Evolutionary conservation across 2,888 invertebrate species (phyloP).

Genomic region (Lasioglossum lativentre): DNA sequence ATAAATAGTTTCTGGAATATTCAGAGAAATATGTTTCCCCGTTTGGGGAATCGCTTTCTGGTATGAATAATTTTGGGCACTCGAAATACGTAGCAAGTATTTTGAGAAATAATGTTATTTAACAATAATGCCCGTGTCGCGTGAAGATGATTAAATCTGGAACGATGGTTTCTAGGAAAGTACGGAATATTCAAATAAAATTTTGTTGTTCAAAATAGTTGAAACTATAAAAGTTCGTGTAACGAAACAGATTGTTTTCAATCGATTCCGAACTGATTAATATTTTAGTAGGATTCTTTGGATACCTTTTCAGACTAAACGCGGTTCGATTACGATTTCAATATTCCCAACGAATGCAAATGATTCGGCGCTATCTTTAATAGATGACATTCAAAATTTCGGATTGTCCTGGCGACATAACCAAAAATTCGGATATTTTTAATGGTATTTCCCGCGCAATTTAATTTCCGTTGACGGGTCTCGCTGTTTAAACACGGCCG

Average conservation of each 20-base stretch:
- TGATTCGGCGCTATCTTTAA: background rate
- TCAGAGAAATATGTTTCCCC: too few species aligned
- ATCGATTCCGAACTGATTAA: background rate
- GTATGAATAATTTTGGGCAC: too few species aligned
- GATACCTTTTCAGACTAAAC: background rate
- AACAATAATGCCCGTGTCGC: too few species aligned
- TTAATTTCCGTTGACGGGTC: slow-evolving; percentile 15
- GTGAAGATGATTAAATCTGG: background rate
- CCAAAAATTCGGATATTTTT: background rate
- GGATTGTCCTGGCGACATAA: background rate
- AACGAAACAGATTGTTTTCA: background rate
- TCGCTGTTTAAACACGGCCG: too few species aligned
- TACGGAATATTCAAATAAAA: background rate
- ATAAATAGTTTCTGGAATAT: too few species aligned
- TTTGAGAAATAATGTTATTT: too few species aligned
- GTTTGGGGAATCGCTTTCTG: too few species aligned
- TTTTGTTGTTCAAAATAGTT: background rate
- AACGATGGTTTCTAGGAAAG: background rate
- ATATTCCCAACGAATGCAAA: background rate
- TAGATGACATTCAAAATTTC: background rate
- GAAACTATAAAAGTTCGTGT: background rate
- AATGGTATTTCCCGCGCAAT: background rate
- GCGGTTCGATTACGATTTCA: background rate
- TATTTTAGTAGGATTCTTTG: background rate
- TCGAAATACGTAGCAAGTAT: background rate